Evolutionary conservation across 2,888 invertebrate species (phyloP).

Genomic region (Plebejus argus): DNA sequence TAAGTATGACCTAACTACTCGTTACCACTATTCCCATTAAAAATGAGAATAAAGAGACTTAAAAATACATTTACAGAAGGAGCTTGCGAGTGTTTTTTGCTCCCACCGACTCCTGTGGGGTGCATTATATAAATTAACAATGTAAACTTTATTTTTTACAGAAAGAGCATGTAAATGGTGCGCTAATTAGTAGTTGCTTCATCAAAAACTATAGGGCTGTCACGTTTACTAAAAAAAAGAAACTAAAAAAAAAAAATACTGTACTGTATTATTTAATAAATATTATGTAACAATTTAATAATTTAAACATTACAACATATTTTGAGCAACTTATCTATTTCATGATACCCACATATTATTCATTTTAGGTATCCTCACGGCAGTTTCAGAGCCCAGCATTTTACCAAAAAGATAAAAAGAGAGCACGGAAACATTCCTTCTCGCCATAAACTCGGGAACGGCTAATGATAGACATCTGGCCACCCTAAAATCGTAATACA

Average conservation of each 20-base stretch:
- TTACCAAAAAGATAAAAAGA: not conserved
- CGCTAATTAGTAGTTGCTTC: slow-evolving; percentile 20
- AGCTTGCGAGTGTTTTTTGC: slow-evolving; percentile 33
- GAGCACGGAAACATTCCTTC: not conserved
- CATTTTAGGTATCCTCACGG: too few relatives aligned
- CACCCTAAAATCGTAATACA: slow-evolving; percentile 19
- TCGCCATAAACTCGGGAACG: not conserved
- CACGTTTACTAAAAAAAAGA: not conserved
- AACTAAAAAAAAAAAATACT: not conserved
- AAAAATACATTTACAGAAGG: slow-evolving; percentile 32
- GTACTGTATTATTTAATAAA: not conserved
- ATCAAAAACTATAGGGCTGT: slow-evolving; percentile 6
- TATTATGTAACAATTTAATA: not conserved
- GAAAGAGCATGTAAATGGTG: slow-evolving; percentile 22
- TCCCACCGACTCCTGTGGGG: slow-evolving; percentile 17
- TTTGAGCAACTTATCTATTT: not conserved
- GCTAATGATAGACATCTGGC: slow-evolving; percentile 27
- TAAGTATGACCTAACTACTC: slow-evolving; percentile 22
- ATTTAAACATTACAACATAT: not conserved
- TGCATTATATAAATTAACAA: slow-evolving; percentile 33
- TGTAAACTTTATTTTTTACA: slow-evolving; percentile 24
- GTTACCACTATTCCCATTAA: slow-evolving; percentile 28
- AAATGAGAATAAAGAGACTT: slow-evolving; percentile 29
- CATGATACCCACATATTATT: too few relatives aligned
- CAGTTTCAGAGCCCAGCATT: too few relatives aligned